A percentile compares a stretch with the other conserved stretches of the same genome.
These are phyloP conservation scores for Spatulosminthurus flaviceps DNA, from an alignment of 2,888 invertebrate species.

Conservation along the genomic window DNA sequence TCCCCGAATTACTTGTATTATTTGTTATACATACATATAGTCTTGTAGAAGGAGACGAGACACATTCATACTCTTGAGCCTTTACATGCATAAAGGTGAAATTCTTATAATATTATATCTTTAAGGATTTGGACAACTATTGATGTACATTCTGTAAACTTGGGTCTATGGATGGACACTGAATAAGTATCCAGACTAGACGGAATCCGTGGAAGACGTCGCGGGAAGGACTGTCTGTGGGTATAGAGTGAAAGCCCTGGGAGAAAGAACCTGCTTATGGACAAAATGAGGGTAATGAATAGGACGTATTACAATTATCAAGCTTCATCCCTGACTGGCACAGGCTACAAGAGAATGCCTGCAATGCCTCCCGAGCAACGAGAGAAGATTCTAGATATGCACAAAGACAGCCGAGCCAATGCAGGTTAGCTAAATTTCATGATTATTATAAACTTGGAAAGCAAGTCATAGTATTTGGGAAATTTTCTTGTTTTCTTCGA, in stretches of 20 bases:
- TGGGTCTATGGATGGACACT: neutral
- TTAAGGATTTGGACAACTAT: neutral
- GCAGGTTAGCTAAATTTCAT: constrained; percentile 46
- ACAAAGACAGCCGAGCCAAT: constrained; percentile 54
- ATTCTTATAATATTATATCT: too few relatives aligned
- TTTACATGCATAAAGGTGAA: too few relatives aligned
- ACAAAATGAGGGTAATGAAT: constrained; percentile 21
- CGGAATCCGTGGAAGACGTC: neutral
- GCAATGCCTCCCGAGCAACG: constrained; percentile 54
- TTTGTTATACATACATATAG: too few relatives aligned
- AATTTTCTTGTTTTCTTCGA: neutral
- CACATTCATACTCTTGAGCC: too few relatives aligned
- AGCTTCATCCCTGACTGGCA: constrained; percentile 49
- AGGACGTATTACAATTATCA: constrained; percentile 47
- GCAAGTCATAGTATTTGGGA: too few relatives aligned
- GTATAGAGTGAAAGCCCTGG: neutral
- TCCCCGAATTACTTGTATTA: too few relatives aligned
- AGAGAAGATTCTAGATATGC: constrained; percentile 54
- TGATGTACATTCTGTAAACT: neutral
- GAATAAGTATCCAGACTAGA: neutral
- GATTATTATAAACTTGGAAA: neutral
- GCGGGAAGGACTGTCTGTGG: constrained; percentile 13
- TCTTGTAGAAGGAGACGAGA: too few relatives aligned
- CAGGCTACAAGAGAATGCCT: constrained; percentile 52
- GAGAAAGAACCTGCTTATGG: neutral